Percentiles rank a stretch among this genome's conserved stretches.
Evolutionary conservation across 1,140 invertebrate species (phyloP).

Genomic region (Leptinotarsa texana): DNA sequence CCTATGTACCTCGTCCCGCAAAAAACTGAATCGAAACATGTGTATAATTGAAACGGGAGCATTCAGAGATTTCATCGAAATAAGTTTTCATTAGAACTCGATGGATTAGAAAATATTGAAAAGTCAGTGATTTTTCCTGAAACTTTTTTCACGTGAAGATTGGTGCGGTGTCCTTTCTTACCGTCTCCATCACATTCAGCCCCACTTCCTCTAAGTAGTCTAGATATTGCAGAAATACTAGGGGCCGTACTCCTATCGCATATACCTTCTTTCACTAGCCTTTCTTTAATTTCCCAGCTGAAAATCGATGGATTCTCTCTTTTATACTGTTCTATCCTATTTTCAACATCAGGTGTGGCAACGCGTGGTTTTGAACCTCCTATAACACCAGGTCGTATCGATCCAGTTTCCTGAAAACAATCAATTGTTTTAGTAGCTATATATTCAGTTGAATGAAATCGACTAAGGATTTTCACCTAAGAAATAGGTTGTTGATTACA

Average conservation of each 20-base stretch:
- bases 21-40: too few species aligned
- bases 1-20: too few species aligned
- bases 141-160: too few species aligned
- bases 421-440: background rate
- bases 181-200: constrained; percentile 61
- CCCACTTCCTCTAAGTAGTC: constrained; percentile 75
- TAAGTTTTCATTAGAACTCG: too few species aligned
- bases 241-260: constrained; percentile 81
- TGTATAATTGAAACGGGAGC: too few species aligned
- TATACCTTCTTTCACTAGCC: constrained; percentile 79
- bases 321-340: constrained; percentile 84
- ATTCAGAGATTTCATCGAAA: too few species aligned
- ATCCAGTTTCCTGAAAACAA: constrained; percentile 73
- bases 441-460: background rate
- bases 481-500: background rate
- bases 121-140: too few species aligned
- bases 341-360: constrained; percentile 79
- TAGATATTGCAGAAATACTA: constrained; percentile 81
- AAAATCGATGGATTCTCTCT: constrained; percentile 87
- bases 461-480: background rate
- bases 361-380: constrained; percentile 78
- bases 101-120: too few species aligned
- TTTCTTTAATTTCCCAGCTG: constrained; percentile 88
- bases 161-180: background rate
- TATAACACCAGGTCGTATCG: constrained; percentile 80